These are phyloP conservation scores for Epinephelus fuscoguttatus DNA, from an alignment of 2,113 vertebrate species.

Conservation along the genomic window DNA sequence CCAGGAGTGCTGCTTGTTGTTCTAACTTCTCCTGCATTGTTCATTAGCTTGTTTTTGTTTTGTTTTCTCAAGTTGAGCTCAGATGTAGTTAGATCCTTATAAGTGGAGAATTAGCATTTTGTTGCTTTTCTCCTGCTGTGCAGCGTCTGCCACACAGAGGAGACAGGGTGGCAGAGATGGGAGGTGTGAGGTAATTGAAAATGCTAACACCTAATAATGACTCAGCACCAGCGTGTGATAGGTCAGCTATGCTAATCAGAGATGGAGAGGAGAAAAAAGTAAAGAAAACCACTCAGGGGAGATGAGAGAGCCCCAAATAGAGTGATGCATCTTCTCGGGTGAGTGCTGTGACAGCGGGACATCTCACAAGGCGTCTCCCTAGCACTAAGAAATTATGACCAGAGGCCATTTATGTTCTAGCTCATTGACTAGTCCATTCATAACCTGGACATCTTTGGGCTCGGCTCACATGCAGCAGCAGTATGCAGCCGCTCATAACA, in stretches of 20 bases:
- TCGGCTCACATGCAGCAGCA: conserved; percentile 47
- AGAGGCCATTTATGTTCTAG: conserved; percentile 66
- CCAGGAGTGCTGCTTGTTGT: conserved; percentile 38
- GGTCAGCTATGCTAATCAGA: conserved; percentile 72
- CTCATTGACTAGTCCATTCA: conserved; percentile 72
- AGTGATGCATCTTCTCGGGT: conserved; percentile 58
- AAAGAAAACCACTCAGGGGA: neutral
- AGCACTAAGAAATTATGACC: conserved; percentile 59
- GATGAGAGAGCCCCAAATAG: conserved; percentile 18
- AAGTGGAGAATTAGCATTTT: conserved; percentile 66
- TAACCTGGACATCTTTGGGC: conserved; percentile 68
- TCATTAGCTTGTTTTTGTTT: conserved; percentile 40
- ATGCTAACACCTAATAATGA: conserved; percentile 78
- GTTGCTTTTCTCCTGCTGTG: conserved; percentile 80
- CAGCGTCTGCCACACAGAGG: conserved; percentile 71
- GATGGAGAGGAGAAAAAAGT: neutral
- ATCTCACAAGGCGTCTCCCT: conserved; percentile 43
- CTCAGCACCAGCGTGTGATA: conserved; percentile 69
- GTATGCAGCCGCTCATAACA: conserved; percentile 38
- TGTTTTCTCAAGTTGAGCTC: conserved; percentile 40
- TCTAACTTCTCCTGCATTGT: conserved; percentile 4
- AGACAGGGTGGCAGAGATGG: conserved; percentile 56
- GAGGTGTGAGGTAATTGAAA: conserved; percentile 74
- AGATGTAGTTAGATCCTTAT: conserved; percentile 36
- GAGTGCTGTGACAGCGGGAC: conserved; percentile 50